Conservation (phyloP, 2,797 vertebrate genomes). For the Smutsia gigantea region DNA sequence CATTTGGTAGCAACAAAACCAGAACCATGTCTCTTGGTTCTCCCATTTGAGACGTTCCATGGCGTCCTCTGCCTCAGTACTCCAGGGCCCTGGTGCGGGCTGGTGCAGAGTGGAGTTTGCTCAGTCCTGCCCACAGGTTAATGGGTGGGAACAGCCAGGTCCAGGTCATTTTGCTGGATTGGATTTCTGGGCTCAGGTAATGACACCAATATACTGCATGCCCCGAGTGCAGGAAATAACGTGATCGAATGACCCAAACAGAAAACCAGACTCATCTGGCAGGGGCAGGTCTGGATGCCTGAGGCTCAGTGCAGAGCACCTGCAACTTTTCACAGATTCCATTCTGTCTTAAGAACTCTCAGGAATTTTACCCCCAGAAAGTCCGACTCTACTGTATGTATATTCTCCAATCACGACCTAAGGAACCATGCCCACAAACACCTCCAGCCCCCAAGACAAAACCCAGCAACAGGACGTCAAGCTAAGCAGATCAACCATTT, state of each 20-base stretch:
- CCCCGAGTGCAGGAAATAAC: not conserved
- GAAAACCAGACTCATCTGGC: not conserved
- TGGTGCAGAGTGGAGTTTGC: not conserved
- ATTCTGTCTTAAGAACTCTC: constrained; percentile 7
- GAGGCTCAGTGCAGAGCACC: not conserved
- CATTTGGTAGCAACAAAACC: not conserved
- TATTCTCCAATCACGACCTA: not conserved
- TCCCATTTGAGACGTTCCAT: not conserved
- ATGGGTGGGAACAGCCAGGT: not conserved
- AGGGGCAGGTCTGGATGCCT: not conserved
- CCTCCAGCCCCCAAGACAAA: not conserved
- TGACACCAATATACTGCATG: not conserved
- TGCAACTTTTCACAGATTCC: constrained; percentile 19
- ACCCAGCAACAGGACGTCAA: constrained; percentile 57
- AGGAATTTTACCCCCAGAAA: constrained; percentile 44
- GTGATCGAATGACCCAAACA: not conserved
- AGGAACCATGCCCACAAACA: not conserved
- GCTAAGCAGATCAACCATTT: constrained; percentile 54
- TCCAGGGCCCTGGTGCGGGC: not conserved
- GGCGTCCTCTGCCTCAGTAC: not conserved
- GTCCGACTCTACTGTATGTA: constrained; percentile 55
- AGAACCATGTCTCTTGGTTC: not conserved
- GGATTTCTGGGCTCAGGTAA: not conserved
- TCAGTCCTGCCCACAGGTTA: not conserved
- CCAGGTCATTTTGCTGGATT: not conserved